phyloP scores from a whole-genome alignment of 1,140 invertebrate genomes.

The Drosophila neocordata region DNA sequence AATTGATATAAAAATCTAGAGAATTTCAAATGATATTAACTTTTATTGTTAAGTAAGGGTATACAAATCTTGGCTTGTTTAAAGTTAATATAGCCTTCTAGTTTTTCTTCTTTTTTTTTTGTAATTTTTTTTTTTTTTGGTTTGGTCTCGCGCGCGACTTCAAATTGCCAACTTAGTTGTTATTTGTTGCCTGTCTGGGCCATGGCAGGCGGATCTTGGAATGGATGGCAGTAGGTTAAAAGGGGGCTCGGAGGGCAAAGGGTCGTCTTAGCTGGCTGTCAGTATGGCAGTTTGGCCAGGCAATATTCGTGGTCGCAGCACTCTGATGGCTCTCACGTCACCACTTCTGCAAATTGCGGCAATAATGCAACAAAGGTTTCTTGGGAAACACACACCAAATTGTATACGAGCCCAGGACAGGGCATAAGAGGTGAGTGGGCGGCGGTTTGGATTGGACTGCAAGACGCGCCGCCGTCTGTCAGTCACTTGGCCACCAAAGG shows the following conservation, averaged over 20 bases:
- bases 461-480: conserved; percentile 71
- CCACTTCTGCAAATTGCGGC: conserved; percentile 79
- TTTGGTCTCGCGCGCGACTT: conserved; percentile 55
- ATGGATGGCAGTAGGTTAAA: neutral
- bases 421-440: neutral
- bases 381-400: conserved; percentile 79
- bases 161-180: conserved; percentile 79
- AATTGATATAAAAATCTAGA: too few species aligned
- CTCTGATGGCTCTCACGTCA: conserved; percentile 79
- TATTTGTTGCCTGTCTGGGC: conserved; percentile 76
- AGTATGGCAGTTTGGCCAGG: conserved; percentile 21
- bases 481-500: conserved; percentile 57
- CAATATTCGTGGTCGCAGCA: conserved; percentile 75
- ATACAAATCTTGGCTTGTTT: too few species aligned
- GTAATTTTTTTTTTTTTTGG: conserved; percentile 18
- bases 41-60: too few species aligned
- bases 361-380: conserved; percentile 80
- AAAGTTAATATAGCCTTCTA: too few species aligned
- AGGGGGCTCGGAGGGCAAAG: too few species aligned
- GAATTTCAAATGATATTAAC: too few species aligned
- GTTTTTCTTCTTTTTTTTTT: conserved; percentile 6
- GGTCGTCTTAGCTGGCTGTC: neutral
- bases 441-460: conserved; percentile 31
- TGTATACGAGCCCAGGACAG: conserved; percentile 55
- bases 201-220: neutral